Conservation (phyloP, 2,797 vertebrate genomes). For the Corythornis leucogaster region DNA sequence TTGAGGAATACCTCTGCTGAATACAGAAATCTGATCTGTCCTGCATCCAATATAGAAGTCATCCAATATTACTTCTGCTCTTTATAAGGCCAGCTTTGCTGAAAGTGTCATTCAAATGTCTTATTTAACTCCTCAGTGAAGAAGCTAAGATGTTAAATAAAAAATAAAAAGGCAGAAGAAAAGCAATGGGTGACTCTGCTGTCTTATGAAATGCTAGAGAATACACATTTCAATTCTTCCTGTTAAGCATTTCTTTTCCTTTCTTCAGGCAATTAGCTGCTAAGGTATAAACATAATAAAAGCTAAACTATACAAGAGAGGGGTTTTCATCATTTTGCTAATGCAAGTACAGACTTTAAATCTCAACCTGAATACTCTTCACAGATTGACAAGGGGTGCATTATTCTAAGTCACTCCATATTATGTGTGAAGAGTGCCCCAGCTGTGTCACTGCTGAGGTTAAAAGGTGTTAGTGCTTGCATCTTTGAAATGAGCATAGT, state of each 20-base stretch:
- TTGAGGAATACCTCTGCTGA: neutral
- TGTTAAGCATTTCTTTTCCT: constrained; percentile 10
- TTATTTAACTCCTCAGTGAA: constrained; percentile 32
- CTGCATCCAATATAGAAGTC: neutral
- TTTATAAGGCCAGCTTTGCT: neutral
- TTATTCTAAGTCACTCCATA: constrained; percentile 58
- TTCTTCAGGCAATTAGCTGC: constrained; percentile 40
- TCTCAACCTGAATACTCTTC: constrained; percentile 59
- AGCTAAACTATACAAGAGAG: constrained; percentile 48
- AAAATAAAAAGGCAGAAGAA: neutral
- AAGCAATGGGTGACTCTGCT: constrained; percentile 43
- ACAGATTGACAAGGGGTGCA: constrained; percentile 59
- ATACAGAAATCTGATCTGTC: neutral
- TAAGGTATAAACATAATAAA: constrained; percentile 63
- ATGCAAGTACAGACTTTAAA: constrained; percentile 41
- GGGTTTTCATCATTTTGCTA: constrained; percentile 33
- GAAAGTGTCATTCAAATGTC: neutral
- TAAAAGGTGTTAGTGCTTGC: constrained; percentile 71
- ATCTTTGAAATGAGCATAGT: constrained; percentile 73
- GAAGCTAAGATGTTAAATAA: constrained; percentile 27
- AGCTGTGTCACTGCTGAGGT: constrained; percentile 74
- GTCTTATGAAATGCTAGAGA: constrained; percentile 2
- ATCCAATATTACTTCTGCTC: neutral
- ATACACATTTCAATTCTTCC: constrained; percentile 40
- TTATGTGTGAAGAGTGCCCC: constrained; percentile 68